phyloP scores from a whole-genome alignment of 2,888 invertebrate genomes.

The Suillia variegata region DNA sequence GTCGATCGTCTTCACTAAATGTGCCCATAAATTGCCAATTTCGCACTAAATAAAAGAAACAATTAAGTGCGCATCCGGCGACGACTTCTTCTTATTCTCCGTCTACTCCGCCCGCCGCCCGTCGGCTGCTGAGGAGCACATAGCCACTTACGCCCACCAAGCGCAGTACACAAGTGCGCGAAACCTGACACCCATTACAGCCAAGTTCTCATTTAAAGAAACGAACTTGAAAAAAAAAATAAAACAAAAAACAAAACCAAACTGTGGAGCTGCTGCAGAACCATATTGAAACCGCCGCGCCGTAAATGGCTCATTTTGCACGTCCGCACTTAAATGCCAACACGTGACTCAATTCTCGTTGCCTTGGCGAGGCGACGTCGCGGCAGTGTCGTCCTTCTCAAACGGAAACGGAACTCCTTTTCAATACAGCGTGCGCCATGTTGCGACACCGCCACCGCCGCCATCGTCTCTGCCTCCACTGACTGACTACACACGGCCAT shows the following conservation, averaged over 20 bases:
- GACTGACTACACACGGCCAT: not conserved
- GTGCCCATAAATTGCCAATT: slow-evolving; percentile 28
- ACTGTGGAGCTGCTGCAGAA: not conserved
- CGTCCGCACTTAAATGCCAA: slow-evolving; percentile 58
- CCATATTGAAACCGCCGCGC: not conserved
- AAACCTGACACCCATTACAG: not conserved
- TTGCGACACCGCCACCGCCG: slow-evolving; percentile 10
- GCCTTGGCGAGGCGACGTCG: slow-evolving; percentile 14
- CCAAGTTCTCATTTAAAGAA: not conserved
- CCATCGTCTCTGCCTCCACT: not conserved
- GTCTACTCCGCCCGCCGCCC: not conserved
- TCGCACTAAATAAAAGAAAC: slow-evolving; percentile 28
- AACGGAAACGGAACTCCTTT: not conserved
- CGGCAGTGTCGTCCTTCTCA: slow-evolving; percentile 8
- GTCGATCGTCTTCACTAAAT: slow-evolving; percentile 6
- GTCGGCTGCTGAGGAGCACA: too few species aligned
- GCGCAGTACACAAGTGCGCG: not conserved
- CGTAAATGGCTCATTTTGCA: slow-evolving; percentile 50
- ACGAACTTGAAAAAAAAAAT: not conserved
- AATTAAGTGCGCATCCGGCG: slow-evolving; percentile 22
- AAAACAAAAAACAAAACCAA: not conserved
- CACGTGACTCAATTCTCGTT: slow-evolving; percentile 53
- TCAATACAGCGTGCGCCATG: slow-evolving; percentile 25
- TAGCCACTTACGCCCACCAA: too few species aligned
- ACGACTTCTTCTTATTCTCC: slow-evolving; percentile 9